These are phyloP conservation scores for Drosophila leontia DNA, from an alignment of 1,140 invertebrate genomes.

Conservation along the genomic window DNA sequence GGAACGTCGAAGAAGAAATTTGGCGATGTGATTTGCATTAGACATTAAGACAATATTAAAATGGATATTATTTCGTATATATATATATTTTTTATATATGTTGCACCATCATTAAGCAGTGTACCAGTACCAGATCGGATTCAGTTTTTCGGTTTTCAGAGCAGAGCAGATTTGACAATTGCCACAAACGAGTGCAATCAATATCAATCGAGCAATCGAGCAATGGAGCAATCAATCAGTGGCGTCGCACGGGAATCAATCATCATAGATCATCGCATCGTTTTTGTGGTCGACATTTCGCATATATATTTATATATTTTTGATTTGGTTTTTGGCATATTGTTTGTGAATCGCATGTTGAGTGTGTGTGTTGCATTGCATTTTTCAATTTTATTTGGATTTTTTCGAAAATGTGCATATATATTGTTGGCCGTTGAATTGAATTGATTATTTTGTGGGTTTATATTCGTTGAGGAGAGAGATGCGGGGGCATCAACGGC, in stretches of 20 bases:
- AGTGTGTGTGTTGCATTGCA: conserved; percentile 51
- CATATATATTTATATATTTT: conserved; percentile 12
- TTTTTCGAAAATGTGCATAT: conserved; percentile 25
- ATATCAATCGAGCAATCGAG: conserved; percentile 71
- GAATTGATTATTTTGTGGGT: conserved; percentile 18
- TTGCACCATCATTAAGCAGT: conserved; percentile 76
- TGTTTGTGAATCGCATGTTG: conserved; percentile 28
- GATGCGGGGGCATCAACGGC: conserved; percentile 36
- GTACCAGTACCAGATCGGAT: conserved; percentile 81
- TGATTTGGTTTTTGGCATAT: conserved; percentile 25
- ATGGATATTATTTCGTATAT: conserved; percentile 35
- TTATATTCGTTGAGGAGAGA: conserved; percentile 28
- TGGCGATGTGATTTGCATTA: conserved; percentile 62
- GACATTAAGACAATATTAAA: conserved; percentile 45
- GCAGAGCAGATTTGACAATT: conserved; percentile 79
- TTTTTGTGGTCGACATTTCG: conserved; percentile 32
- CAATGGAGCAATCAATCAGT: conserved; percentile 74
- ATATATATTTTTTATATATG: conserved; percentile 18
- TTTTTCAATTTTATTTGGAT: conserved; percentile 46
- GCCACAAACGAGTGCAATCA: conserved; percentile 55
- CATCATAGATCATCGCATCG: conserved; percentile 62
- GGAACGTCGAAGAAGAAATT: conserved; percentile 77
- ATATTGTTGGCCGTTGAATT: conserved; percentile 47
- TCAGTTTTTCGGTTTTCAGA: conserved; percentile 74
- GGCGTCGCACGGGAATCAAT: conserved; percentile 67